Evolutionary conservation across 2,113 vertebrate species (phyloP).

Genomic region (Cnemophilus loriae): DNA sequence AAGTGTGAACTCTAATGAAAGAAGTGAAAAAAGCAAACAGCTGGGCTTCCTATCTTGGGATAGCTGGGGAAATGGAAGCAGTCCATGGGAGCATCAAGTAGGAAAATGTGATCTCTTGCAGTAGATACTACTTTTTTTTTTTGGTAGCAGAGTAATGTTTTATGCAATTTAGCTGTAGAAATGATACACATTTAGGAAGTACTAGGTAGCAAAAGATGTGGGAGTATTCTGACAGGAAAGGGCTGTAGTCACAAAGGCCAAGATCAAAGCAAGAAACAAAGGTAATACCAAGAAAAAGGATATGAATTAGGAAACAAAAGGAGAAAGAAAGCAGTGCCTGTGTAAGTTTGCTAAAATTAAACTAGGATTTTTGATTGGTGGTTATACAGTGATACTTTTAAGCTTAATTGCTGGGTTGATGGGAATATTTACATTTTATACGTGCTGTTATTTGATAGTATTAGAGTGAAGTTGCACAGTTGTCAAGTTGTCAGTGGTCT

Average conservation of each 20-base stretch:
- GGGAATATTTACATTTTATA: background rate
- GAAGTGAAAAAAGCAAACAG: constrained; percentile 53
- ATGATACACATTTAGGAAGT: background rate
- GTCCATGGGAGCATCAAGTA: background rate
- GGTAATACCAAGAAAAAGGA: background rate
- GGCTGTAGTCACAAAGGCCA: background rate
- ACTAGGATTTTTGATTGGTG: background rate
- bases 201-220: background rate
- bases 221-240: background rate
- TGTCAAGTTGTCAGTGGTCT: background rate
- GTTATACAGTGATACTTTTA: background rate
- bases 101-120: background rate
- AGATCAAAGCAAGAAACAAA: background rate
- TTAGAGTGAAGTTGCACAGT: background rate
- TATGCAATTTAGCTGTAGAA: background rate
- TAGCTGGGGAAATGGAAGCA: background rate
- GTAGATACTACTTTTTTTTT: background rate
- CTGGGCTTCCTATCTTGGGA: background rate
- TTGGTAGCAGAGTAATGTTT: background rate
- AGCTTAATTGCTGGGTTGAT: background rate
- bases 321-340: background rate
- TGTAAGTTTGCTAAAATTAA: background rate
- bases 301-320: background rate
- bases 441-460: background rate
- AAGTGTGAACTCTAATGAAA: constrained; percentile 49